Evolutionary conservation across 2,888 invertebrate species (phyloP).

Genomic region (Hypercompe scribonia): DNA sequence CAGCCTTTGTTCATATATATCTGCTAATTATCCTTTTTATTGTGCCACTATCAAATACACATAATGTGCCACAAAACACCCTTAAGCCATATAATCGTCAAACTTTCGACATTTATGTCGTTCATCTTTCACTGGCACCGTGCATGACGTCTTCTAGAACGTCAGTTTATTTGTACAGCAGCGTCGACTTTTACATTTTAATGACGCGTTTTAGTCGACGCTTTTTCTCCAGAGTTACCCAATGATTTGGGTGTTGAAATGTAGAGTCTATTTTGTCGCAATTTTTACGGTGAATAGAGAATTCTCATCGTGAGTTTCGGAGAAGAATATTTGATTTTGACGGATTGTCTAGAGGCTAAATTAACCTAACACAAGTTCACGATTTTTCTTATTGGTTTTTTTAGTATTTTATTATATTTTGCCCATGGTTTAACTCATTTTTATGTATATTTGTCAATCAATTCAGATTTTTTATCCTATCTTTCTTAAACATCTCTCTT

Average conservation of each 20-base stretch:
- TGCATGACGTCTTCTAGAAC: constrained; percentile 22
- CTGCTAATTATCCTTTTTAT: too few species aligned
- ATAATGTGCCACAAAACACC: too few species aligned
- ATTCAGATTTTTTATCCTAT: neutral
- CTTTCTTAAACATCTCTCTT: neutral
- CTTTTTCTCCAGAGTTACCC: constrained; percentile 46
- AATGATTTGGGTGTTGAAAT: constrained; percentile 46
- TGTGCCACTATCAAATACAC: too few species aligned
- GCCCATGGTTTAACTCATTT: neutral
- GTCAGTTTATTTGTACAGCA: constrained; percentile 69
- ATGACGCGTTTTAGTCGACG: constrained; percentile 60
- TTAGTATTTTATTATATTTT: neutral
- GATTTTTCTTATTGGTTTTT: neutral
- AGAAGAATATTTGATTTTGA: constrained; percentile 5
- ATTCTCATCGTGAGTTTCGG: constrained; percentile 6
- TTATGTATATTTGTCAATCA: neutral
- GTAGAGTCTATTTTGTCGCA: constrained; percentile 18
- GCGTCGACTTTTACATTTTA: constrained; percentile 74
- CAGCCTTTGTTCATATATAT: too few species aligned
- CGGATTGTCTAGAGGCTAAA: neutral
- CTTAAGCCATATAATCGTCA: too few species aligned
- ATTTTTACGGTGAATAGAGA: constrained; percentile 7
- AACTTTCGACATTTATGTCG: too few species aligned
- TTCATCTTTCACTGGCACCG: constrained; percentile 27
- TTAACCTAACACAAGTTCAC: neutral